phyloP scores from a whole-genome alignment of 2,888 invertebrate species.

The Monochamus alternatus region DNA sequence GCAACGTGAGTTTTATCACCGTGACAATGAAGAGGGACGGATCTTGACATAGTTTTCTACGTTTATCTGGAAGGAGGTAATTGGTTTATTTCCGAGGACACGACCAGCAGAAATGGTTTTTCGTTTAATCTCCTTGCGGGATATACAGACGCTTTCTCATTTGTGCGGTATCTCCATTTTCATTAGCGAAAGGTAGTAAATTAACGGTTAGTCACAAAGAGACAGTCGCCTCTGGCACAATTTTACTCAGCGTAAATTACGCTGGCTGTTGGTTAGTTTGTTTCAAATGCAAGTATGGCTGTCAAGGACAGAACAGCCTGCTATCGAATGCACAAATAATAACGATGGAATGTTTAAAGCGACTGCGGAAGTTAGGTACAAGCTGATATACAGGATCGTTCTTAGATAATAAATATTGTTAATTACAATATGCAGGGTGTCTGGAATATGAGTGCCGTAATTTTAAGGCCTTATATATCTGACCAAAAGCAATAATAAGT shows the following conservation, averaged over 20 bases:
- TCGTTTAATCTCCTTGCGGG: constrained; percentile 12
- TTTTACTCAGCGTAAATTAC: background rate
- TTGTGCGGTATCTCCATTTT: constrained; percentile 21
- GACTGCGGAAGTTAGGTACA: too few relatives aligned
- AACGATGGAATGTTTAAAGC: too few relatives aligned
- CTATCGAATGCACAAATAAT: too few relatives aligned
- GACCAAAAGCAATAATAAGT: too few relatives aligned
- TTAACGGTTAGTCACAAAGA: background rate
- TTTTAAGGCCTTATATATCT: too few relatives aligned
- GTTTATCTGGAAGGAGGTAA: background rate
- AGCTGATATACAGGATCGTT: too few relatives aligned
- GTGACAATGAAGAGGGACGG: background rate
- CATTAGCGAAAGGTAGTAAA: constrained; percentile 17
- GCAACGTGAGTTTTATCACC: background rate
- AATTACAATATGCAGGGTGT: too few relatives aligned
- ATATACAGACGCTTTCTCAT: constrained; percentile 8
- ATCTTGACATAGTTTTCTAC: background rate
- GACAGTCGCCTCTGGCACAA: background rate
- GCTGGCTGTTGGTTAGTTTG: background rate
- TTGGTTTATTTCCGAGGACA: constrained; percentile 12
- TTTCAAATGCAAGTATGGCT: too few relatives aligned
- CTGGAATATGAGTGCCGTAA: too few relatives aligned
- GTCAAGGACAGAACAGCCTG: too few relatives aligned
- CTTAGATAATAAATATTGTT: too few relatives aligned
- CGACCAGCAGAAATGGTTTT: constrained; percentile 7